phyloP scores from a whole-genome alignment of 2,113 vertebrate species.

The Hemicordylus capensis region DNA sequence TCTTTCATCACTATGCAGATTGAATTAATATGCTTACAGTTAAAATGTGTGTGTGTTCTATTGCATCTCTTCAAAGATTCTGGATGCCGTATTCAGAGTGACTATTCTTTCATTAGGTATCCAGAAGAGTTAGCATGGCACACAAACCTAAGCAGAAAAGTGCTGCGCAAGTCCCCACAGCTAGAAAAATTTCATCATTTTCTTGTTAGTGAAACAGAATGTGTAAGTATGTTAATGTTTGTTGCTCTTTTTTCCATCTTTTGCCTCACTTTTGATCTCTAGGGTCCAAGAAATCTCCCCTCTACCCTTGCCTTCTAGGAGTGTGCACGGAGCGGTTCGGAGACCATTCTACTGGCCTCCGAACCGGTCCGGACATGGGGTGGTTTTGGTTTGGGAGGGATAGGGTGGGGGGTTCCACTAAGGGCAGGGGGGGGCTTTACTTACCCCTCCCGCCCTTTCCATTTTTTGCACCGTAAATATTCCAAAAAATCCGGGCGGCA shows the following conservation, averaged over 20 bases:
- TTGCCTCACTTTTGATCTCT: not conserved
- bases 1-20: not conserved
- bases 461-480: too few relatives aligned
- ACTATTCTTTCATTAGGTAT: slow-evolving; percentile 81
- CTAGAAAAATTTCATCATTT: slow-evolving; percentile 98
- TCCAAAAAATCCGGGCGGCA: too few relatives aligned
- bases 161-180: slow-evolving; percentile 91
- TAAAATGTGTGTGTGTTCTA: not conserved
- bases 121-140: slow-evolving; percentile 98
- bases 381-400: too few relatives aligned
- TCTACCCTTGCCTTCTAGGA: too few relatives aligned
- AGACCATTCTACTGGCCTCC: too few relatives aligned
- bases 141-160: slow-evolving; percentile 96
- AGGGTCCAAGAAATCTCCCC: not conserved
- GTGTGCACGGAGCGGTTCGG: too few relatives aligned
- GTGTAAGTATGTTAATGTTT: slow-evolving; percentile 78
- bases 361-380: too few relatives aligned
- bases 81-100: not conserved
- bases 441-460: too few relatives aligned
- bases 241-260: not conserved
- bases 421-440: too few relatives aligned
- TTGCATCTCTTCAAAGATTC: not conserved
- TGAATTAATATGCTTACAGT: not conserved
- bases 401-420: too few relatives aligned
- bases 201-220: slow-evolving; percentile 96